Base-by-base conservation (phyloP, 1,140 invertebrate genomes). In the Cydia pomonella region DNA sequence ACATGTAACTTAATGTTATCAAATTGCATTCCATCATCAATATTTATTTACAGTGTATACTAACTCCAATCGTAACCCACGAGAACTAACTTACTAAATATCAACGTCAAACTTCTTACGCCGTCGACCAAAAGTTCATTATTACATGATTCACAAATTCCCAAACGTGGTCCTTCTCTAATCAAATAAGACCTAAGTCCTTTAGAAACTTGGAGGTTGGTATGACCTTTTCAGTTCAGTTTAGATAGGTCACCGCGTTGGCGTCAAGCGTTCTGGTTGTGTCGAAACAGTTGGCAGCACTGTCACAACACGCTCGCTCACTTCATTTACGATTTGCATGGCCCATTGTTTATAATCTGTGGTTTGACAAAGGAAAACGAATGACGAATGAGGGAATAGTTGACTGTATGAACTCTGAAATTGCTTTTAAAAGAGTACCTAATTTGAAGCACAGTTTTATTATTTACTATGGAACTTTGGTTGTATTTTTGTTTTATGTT, bases 41-140 rank as follows among this genome's bases (percentile, higher is more conserved):
- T 50, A 59, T 59, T 59, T 59, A 59, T 59, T 59, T 59, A 59
- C 50, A 53, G n/a, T 59, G 53, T 59, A 23, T 59, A 59, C 53
- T 2, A 59, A 23, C 9, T 23, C 53, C 53, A 21, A 59, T 23
- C 18, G 18, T 59, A 59, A 23, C 53, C 53, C 53, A 23, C 18
- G n/a, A 59, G 18, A 59, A 59, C 53, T 23, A 59, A 59, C 50
- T 59, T 21, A 59, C 18, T 10, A 44, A 21, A 59, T 59, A n/a
- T 9, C 18, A 12, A 10, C 21, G 21, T 23, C 50, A 23, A 59
- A 59, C 18, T 2, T 59, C 53, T 59, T 59, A 59, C 53, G 10
- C 53, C 21, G 53, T 59, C 12, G 21, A 23, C 53, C 9, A 23
- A 59, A 10, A 59, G 53, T 23, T 23, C 53, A 59, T 21, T 59